Evolutionary conservation across 2,113 vertebrate genomes (phyloP), one percentile per base, ranked within the genome.

Genomic region (Calypte anna): DNA sequence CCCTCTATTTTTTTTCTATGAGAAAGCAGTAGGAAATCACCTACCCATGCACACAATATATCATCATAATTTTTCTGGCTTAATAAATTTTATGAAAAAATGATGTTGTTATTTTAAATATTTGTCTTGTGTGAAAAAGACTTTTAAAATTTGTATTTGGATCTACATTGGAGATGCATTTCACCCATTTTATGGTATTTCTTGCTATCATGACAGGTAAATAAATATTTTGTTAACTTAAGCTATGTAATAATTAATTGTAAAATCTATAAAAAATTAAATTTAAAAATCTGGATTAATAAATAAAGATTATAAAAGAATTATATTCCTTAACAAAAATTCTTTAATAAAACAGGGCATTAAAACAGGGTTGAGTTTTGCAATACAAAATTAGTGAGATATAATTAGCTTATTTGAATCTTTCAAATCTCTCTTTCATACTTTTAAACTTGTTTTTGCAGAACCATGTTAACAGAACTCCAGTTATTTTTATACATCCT

Each of bases 401-500:
- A 6, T 62, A 46, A 88, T 89, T 93, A 92, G 50, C 20, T 68
- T 72, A 43, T 82, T 54, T 61, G 66, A 95, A 82, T 15, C 14
- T 88, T 90, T 88, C 17, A 85, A 36, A 57, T 81, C 11, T 89
- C 20, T 91, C 28, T 89, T 80, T 96, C 89, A 51, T 91, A 79
- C 30, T 92, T 85, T 89, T 83, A 64, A 30, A 46, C 76, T 90
- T 91, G 31, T 63, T 91, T 95, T 88, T 80, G 38, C 33, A 92
- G 66, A 87, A 75, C 7, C 30, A 23, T 54, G 69, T 54, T 95
- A 88, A 89, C 78, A 63, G 50, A 76, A 22, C 11, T 58, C n/a
- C 10, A 95, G 91, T 92, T 94, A 94, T 68, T 96, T 94, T 93
- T 89, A 90, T 94, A 94, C 50, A 55, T 50, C 59, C 48, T 79